phyloP scores from a whole-genome alignment of 1,140 invertebrate species.

The Asbolus verrucosus region DNA sequence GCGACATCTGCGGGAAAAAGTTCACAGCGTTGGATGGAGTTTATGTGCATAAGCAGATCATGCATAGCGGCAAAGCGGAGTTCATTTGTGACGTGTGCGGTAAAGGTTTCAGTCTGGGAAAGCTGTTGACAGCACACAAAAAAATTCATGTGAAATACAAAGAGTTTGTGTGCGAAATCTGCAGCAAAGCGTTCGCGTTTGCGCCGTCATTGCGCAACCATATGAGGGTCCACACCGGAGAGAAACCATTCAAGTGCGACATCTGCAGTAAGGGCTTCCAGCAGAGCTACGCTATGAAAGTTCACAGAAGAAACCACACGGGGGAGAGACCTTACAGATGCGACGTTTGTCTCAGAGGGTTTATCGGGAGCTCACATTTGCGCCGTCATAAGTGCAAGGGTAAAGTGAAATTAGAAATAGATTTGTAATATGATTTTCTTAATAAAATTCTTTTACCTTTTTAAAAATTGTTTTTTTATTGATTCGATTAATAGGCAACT shows the following conservation, averaged over 20 bases:
- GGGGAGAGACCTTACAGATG: constrained; percentile 71
- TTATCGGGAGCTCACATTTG: background rate
- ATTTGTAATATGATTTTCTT: too few species aligned
- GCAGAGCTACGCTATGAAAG: constrained; percentile 26
- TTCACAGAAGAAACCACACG: constrained; percentile 68
- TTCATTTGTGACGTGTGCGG: constrained; percentile 63
- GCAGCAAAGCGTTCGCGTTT: background rate
- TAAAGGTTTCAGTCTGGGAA: constrained; percentile 21
- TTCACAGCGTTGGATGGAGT: too few species aligned
- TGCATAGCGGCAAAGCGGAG: too few species aligned
- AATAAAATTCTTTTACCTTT: too few species aligned
- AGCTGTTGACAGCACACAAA: background rate
- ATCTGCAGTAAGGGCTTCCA: constrained; percentile 65
- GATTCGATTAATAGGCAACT: too few species aligned
- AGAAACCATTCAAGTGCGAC: constrained; percentile 71
- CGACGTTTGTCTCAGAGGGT: constrained; percentile 27
- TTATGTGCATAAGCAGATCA: too few species aligned
- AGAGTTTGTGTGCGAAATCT: background rate
- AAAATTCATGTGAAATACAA: background rate
- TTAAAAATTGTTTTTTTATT: too few species aligned
- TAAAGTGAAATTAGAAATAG: too few species aligned
- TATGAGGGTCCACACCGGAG: constrained; percentile 67
- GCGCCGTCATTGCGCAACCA: constrained; percentile 10
- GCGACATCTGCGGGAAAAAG: too few species aligned
- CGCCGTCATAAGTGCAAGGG: too few species aligned